Base-by-base conservation (phyloP, 2,888 invertebrate genomes). In the Orthosia incerta region DNA sequence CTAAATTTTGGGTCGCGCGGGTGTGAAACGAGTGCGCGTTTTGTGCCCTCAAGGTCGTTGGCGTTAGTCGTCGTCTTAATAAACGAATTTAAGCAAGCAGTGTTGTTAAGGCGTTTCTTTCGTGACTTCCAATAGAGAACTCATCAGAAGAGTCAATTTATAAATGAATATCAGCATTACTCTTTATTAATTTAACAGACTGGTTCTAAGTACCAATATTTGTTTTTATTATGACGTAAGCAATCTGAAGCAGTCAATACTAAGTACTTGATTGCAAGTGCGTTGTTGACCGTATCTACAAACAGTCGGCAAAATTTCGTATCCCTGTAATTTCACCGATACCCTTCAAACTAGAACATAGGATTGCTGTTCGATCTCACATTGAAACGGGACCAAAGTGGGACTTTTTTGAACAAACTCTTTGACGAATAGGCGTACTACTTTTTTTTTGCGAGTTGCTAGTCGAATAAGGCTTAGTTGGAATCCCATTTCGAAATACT, bases 321-420 rank as follows among this genome's bases (percentile, higher is more conserved):
- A 15, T 16, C 7, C 55, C 23, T 55, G 15, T 4, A 3, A 57
- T 57, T 76, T 16, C n/a, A n/a, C 45, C n/a, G 0, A 50, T 13
- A 23, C 15, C 13, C 20, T 78, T 78, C 20, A 23, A 77, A 56
- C 4, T 0, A 13, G 45, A 51, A 68, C 16, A 4, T 50, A 23
- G 20, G 20, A 68, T 50, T 77, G 3, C 18, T 26, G 12, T 18
- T 61, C 20, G 11, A 0, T 50, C 15, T 57, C 12, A 64, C 18
- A 65, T 20, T 15, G 4, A 26, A 16, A 26, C 4, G 1, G 7
- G 20, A 1, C 13, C 5, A 0, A 2, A 23, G 13, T 15, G 16
- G 15, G 48, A 50, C 9, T 26, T 74, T 53, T 53, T 31, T 1
- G 4, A 65, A 46, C n/a, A 16, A 56, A 69, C 45, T 45, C n/a